Conservation (phyloP, 2,888 invertebrate genomes). For the Entomobrya multifasciata region DNA sequence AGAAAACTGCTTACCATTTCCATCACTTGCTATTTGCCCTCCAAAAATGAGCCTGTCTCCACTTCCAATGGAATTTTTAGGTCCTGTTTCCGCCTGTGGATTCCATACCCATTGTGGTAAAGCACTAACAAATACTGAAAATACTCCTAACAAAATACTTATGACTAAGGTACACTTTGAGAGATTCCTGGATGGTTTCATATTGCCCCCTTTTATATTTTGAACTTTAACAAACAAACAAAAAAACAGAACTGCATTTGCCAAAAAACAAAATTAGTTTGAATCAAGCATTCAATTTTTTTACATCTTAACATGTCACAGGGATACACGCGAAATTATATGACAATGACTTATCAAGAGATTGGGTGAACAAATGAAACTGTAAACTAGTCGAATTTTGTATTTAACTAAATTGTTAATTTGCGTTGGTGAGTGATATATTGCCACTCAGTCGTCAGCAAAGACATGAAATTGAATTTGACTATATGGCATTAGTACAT, state of each 20-base stretch:
- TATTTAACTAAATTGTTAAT: slow-evolving; percentile 30
- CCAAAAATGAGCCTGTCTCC: slow-evolving; percentile 38
- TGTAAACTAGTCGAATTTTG: neutral
- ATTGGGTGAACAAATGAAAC: slow-evolving; percentile 25
- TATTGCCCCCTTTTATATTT: slow-evolving; percentile 35
- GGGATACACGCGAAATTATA: neutral
- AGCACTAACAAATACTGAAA: slow-evolving; percentile 60
- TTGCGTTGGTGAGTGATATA: slow-evolving; percentile 17
- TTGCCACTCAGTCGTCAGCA: neutral
- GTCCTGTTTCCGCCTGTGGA: slow-evolving; percentile 61
- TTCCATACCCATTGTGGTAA: slow-evolving; percentile 79
- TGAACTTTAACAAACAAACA: neutral
- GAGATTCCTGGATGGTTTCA: slow-evolving; percentile 19
- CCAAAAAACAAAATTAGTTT: no score
- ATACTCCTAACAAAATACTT: slow-evolving; percentile 33
- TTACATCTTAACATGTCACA: no score
- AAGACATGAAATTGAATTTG: neutral
- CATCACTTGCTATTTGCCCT: slow-evolving; percentile 16
- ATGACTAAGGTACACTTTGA: neutral
- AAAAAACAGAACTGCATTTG: neutral
- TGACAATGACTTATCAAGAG: slow-evolving; percentile 1
- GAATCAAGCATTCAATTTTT: no score
- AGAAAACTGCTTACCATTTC: neutral
- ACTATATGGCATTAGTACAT: neutral
- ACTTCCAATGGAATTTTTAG: slow-evolving; percentile 1